Base-by-base conservation (phyloP, 1,140 invertebrate species). In the Asbolus verrucosus region DNA sequence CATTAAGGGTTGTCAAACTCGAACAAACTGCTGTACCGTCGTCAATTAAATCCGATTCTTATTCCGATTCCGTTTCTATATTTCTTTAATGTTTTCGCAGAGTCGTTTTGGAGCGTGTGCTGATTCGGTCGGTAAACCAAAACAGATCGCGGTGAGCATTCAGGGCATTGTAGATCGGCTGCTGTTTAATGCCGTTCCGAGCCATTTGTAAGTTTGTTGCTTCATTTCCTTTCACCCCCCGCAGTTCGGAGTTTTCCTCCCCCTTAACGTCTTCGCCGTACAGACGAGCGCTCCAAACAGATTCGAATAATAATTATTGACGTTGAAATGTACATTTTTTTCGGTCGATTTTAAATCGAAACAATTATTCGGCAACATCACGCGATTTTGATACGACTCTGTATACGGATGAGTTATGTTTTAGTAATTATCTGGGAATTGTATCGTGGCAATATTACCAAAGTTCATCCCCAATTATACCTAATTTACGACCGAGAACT, bases 201-300 rank as follows among this genome's bases (percentile, higher is more conserved):
- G 75, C 75, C 75, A 76, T 76, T 76, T 76, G 75, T 75, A 73
- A 75, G 71, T 76, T 76, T 76, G 75, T 76, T 75, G 75, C 75
- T 76, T 76, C 75, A 76, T 76, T 76, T 76, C 75, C 75, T 76
- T 54, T 54, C 46, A 11, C 46, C 46, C 46, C 46, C 46, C 21
- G 46, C 61, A 33, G 61, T 33, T 63, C 61, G 31, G 15, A 13
- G n/a, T 62, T 39, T 62, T 62, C 27, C 60, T 62, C 60, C 24
- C 18, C 11, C 11, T 27, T 27, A 16, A 6, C 61, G 19, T 54
- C 46, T 54, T 54, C 43, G n/a, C n/a, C n/a, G n/a, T n/a, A n/a
- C n/a, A n/a, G n/a, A n/a, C n/a, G 6, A 50, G 43, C 24, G 24
- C 24, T 8, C 24, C 3, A 27, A 27, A 27, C 18, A 24, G 46